Base-by-base conservation (phyloP, 2,888 invertebrate genomes). In the Plebejus anna region DNA sequence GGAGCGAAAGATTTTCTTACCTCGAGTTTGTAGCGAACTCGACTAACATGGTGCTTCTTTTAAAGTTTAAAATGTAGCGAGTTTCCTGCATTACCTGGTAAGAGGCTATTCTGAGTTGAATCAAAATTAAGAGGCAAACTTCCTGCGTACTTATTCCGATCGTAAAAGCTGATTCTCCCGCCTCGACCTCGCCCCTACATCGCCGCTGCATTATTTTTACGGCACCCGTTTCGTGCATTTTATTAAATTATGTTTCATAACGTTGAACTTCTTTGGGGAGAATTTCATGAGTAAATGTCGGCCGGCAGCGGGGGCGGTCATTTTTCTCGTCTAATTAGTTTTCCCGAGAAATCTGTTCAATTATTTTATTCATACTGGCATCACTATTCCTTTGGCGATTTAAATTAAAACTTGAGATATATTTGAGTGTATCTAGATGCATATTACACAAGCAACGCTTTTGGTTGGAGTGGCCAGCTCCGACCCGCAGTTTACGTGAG, bases 81-180 rank as follows among this genome's bases (percentile, higher is more conserved):
- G 42, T 38, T 72, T 51, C 47, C 72, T 4, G 28, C 72, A 72
- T 47, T 47, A 73, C 51, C 55, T 51, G 73, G 51, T 73, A 55
- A 73, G 73, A 73, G 73, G 73, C 32, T 73, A 73, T 73, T 73
- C 73, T 47, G 28, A 73, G 13, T 51, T 55, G 73, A 73, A 55
- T 73, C 73, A 73, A 73, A 73, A 73, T 73, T 73, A 55, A 73
- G 73, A 73, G 73, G 51, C 47, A 73, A 73, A 73, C 28, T 73
- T 73, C 47, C 28, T 2, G 73, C 51, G 55, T 28, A 28, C 51
- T 73, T 73, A 51, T 73, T 73, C 73, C 11, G 73, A 28, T 55
- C 55, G 51, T 73, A 55, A 73, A 73, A 55, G 51, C 51, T 51
- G 9, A 51, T 55, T n/a, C 38, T 22, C 38, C 42, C n/a, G 42